Base-by-base conservation (phyloP, 2,888 invertebrate genomes). In the Megalurothrips usitatus region DNA sequence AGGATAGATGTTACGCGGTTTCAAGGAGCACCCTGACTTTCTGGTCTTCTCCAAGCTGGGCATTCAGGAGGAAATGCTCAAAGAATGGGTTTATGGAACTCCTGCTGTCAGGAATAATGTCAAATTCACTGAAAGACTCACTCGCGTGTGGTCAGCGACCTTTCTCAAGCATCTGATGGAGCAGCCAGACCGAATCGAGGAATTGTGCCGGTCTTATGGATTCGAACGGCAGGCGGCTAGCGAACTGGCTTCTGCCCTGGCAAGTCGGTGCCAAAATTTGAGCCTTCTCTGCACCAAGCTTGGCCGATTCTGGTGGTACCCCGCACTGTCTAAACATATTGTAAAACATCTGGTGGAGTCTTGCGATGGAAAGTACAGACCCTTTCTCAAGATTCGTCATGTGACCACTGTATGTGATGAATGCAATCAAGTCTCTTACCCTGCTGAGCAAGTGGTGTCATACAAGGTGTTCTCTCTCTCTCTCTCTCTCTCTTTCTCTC, bases 241-340 rank as follows among this genome's bases (percentile, higher is more conserved):
- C 10, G 63, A 14, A 63, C 63, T 63, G 19, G 9, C 19, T 63
- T 19, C 4, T 9, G 1, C n/a, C 63, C 63, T 63, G n/a, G 63
- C 63, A n/a, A 63, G 63, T n/a, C 17, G 63, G n/a, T n/a, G 14
- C n/a, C 4, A 63, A 9, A 63, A 12, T n/a, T n/a, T 63, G 14
- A 8, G n/a, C 17, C 17, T n/a, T 19, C 9, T 63, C 9, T 63
- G n/a, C n/a, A 17, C n/a, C 9, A n/a, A 17, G n/a, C 10, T 63
- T 17, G n/a, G n/a, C 11, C 63, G 63, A 63, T 63, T 63, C n/a
- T 63, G 63, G 63, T 63, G 63, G 63, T 63, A 63, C n/a, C 63
- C 63, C 17, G 19, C 63, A 2, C 63, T 63, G 17, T 14, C 63
- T 1, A 19, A 14, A n/a, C 63, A 2, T n/a, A 63, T 63, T 1